Evolutionary conservation across 1,140 invertebrate species (phyloP), one percentile per base, ranked within the genome.

Genomic region (Drosophila trapezifrons): DNA sequence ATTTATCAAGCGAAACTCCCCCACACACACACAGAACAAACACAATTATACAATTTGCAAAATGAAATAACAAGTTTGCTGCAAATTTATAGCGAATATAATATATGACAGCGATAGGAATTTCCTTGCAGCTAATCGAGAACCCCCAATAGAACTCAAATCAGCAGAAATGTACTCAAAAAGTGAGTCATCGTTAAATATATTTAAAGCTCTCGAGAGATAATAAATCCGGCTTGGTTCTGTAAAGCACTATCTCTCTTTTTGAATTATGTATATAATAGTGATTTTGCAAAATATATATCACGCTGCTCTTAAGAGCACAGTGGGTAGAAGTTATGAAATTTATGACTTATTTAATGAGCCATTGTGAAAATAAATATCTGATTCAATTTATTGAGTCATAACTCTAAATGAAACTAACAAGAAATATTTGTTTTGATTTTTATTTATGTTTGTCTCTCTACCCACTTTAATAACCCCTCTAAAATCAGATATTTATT

Each of bases 1-100:
- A 57, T 47, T 71, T 71, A 71, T 71, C 67, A 56, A n/a, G 43
- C 20, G 25, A 7, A 27, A 56, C 63, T 67, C 63, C 63, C 49
- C 25, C 47, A 8, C 66, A 46, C 62, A 10, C 66, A 46, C 10
- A 18, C 0, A 20, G 6, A 67, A 25, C 27, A 70, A 25, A 35
- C 18, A 49, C 32, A 49, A 71, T 71, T 49, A 71, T 27, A 42
- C 51, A 71, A 71, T 49, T 40, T 12, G 12, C 32, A 38, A 70
- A 70, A 15, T 46, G 25, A 49, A 70, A 71, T 47, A 69, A 69
- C 20, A 46, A 57, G 20, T 49, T 71, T 43, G 22, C 25, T 45
- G 55, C 13, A 32, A 29, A n/a, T 51, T 2, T 22, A 17, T 17
- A 4, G 38, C 12, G 13, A 55, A 40, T 25, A 46, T 47, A 38